Conservation (phyloP, 2,888 invertebrate genomes). For the Platynereis dumerilii region DNA sequence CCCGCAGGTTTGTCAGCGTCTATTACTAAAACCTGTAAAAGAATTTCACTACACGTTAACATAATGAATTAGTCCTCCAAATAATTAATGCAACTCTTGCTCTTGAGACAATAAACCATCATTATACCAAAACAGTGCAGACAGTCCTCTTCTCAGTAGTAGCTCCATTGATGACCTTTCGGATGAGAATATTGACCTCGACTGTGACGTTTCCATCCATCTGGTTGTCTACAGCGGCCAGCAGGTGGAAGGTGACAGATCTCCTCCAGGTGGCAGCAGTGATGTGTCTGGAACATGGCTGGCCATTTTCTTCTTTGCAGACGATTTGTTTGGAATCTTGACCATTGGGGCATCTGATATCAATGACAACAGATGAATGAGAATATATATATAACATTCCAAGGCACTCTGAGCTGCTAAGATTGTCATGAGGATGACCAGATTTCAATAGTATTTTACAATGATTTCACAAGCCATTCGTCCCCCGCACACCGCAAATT, state of each 20-base stretch:
- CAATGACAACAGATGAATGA: too few species aligned
- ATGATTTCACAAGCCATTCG: too few species aligned
- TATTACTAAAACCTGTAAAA: not conserved
- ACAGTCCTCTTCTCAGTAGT: slow-evolving; percentile 10
- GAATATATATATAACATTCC: too few species aligned
- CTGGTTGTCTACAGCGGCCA: slow-evolving; percentile 13
- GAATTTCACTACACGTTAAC: too few species aligned
- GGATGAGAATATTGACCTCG: slow-evolving; percentile 6
- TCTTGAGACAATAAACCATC: too few species aligned
- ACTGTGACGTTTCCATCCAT: slow-evolving; percentile 1
- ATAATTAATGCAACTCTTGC: too few species aligned
- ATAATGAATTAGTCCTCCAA: too few species aligned
- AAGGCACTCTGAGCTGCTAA: too few species aligned
- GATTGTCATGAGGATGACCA: too few species aligned
- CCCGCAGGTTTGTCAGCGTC: slow-evolving; percentile 9
- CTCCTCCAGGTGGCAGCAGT: slow-evolving; percentile 5
- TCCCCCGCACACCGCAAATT: too few species aligned
- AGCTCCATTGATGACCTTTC: slow-evolving; percentile 14
- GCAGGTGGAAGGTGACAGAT: slow-evolving; percentile 2
- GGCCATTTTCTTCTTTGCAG: slow-evolving; percentile 9
- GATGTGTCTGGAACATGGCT: slow-evolving; percentile 4
- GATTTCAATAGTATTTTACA: too few species aligned
- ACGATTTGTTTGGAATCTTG: not conserved
- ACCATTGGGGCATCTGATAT: slow-evolving; percentile 12
- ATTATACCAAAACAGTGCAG: not conserved